Base-by-base conservation (phyloP, 2,888 invertebrate species). In the Brachyptera putata region DNA sequence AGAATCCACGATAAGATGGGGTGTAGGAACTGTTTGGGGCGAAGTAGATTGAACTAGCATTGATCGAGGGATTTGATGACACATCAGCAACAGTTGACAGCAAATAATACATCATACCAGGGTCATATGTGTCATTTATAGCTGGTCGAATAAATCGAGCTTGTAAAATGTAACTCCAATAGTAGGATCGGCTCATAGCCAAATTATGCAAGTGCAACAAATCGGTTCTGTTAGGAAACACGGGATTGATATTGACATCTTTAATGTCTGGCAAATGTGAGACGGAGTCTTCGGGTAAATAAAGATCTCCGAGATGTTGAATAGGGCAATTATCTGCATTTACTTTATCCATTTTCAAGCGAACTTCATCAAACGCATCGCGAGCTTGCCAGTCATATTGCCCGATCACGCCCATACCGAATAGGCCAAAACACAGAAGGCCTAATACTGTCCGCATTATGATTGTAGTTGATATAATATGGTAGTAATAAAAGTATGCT, bases 71-170 rank as follows among this genome's bases (percentile, higher is more conserved):
- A 75, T 95, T 96, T 0, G 95, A 84, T 0, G 96, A 90, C 0
- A 98, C 91, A 74, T 98, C 97, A 0, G 98, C 95, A 1, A 95
- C 91, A 0, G 94, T 89, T 0, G 96, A 95, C 43, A 97, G 77
- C 72, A 95, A 95, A 71, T 95, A 95, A 72, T 97, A 97, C 93
- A 96, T 94, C 87, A 98, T 92, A 57, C 97, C 97, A 0, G 97
- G 97, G 76, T 97, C 96, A 68, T 93, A 92, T 0, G 93, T 91
- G 69, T 93, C 92, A 71, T 92, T 93, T 21, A 91, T 91, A 0
- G 91, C 91, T 0, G 93, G 93, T 25, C 93, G 79, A 67, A 93
- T 93, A 68, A 93, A 92, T 64, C 95, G 80, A 24, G 92, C 91
- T 72, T 95, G 95, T 0, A 95, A 80, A 61, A 95, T 91, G 68